phyloP scores from a whole-genome alignment of 2,113 vertebrate genomes.

The Platanista minor region DNA sequence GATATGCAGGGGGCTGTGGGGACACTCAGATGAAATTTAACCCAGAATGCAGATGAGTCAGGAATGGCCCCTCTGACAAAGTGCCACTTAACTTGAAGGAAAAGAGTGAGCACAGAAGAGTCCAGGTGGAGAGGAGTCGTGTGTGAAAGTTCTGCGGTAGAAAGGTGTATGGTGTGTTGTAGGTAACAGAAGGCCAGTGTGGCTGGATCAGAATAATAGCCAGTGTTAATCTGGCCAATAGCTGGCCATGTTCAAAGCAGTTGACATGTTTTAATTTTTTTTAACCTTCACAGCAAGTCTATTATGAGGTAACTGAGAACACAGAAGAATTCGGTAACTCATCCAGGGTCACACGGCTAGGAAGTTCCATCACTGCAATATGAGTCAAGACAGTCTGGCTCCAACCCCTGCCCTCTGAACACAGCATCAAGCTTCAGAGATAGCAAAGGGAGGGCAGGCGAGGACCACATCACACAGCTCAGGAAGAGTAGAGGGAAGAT shows the following conservation, averaged over 20 bases:
- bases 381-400: not conserved
- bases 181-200: not conserved
- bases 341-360: not conserved
- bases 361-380: not conserved
- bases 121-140: not conserved
- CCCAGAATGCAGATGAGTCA: not conserved
- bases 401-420: not conserved
- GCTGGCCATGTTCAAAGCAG: not conserved
- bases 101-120: not conserved
- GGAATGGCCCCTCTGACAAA: not conserved
- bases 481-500: not conserved
- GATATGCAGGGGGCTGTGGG: not conserved
- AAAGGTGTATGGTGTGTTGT: not conserved
- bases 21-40: not conserved
- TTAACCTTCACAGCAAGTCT: not conserved
- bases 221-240: not conserved
- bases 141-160: not conserved
- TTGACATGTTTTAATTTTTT: not conserved
- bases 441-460: rapidly evolving
- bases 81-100: not conserved
- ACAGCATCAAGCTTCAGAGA: not conserved
- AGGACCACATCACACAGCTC: rapidly evolving
- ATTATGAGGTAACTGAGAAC: not conserved
- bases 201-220: not conserved
- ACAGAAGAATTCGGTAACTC: not conserved